Conservation (phyloP, 2,113 vertebrate genomes). For the Gymnorhina tibicen region DNA sequence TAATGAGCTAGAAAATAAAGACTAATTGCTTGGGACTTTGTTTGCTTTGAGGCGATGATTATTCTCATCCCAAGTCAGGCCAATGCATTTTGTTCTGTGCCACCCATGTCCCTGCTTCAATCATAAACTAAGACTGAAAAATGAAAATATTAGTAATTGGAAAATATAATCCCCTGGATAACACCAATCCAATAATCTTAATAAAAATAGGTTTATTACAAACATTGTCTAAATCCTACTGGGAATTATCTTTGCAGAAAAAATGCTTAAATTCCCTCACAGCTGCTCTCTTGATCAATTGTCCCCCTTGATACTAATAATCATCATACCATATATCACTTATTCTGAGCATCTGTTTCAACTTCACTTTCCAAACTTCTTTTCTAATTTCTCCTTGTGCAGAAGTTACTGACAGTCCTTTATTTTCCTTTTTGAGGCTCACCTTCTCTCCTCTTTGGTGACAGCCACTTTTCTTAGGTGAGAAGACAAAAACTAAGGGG, state of each 20-base stretch:
- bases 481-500: not conserved
- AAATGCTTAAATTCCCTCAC: constrained; percentile 33
- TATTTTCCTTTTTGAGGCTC: not conserved
- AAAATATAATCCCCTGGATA: constrained; percentile 62
- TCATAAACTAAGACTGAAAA: constrained; percentile 62
- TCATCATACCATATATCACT: not conserved
- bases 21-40: constrained; percentile 60
- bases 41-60: constrained; percentile 67
- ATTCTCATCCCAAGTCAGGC: constrained; percentile 62
- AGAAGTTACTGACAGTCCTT: not conserved
- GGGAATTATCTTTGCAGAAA: constrained; percentile 34
- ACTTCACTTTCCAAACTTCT: not conserved
- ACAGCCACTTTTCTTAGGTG: not conserved
- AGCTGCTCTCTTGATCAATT: constrained; percentile 49
- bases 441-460: not conserved
- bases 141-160: constrained; percentile 63
- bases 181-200: constrained; percentile 64
- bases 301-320: constrained; percentile 12
- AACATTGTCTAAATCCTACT: constrained; percentile 38
- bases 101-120: constrained; percentile 58
- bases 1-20: constrained; percentile 69
- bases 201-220: constrained; percentile 65
- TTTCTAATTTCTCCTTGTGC: not conserved
- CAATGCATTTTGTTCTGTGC: constrained; percentile 65
- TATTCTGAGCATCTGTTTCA: not conserved